Evolutionary conservation across 2,113 vertebrate genomes (phyloP).

Genomic region (Tretioscincus oriximinensis): DNA sequence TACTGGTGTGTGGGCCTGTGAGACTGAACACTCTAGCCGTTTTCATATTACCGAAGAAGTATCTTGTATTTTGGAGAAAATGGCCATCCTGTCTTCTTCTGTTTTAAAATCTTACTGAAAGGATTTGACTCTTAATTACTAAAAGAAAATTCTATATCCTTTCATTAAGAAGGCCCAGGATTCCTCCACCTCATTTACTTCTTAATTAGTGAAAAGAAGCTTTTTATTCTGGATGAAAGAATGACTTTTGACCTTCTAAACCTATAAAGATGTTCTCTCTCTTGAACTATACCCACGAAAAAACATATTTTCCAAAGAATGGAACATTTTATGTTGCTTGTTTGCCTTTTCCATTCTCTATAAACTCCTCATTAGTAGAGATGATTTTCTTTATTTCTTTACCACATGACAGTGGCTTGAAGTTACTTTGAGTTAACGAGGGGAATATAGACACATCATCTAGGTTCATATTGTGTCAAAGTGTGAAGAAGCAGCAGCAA

Average conservation of each 20-base stretch:
- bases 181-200: not conserved
- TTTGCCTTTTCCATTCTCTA: slow-evolving; percentile 17
- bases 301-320: not conserved
- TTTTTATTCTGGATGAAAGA: slow-evolving; percentile 7
- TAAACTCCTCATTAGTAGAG: not conserved
- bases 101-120: slow-evolving; percentile 1
- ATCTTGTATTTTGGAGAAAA: not conserved
- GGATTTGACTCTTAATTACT: not conserved
- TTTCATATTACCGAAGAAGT: not conserved
- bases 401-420: not conserved
- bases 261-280: not conserved
- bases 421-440: slow-evolving; percentile 1
- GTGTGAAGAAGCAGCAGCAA: not conserved
- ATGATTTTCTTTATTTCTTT: fast-evolving
- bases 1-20: too few species aligned
- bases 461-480: not conserved
- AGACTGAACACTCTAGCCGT: too few species aligned
- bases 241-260: not conserved
- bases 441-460: not conserved
- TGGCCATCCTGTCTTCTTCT: not conserved
- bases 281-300: not conserved
- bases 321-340: not conserved
- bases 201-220: slow-evolving; percentile 10
- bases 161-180: slow-evolving; percentile 2
- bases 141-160: not conserved